These are phyloP conservation scores for Tokudaia tokunoshimensis DNA, from an alignment of 2,797 vertebrate genomes.

Conservation along the genomic window DNA sequence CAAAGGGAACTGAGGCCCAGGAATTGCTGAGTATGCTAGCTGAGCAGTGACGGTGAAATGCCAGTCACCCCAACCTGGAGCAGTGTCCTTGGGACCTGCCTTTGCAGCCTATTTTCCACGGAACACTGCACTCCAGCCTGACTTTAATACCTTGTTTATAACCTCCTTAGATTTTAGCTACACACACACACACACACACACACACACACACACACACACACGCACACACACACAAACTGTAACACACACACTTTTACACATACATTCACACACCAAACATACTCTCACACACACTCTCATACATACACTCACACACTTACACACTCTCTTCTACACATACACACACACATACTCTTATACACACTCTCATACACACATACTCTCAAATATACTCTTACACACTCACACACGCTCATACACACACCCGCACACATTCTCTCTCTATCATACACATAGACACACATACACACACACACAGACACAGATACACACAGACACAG, in stretches of 20 bases:
- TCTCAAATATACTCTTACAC: neutral
- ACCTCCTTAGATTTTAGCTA: neutral
- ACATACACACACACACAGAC: neutral
- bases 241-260: neutral
- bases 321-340: accelerated
- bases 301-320: neutral
- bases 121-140: neutral
- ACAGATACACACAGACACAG: neutral
- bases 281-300: accelerated
- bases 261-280: neutral
- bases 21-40: neutral
- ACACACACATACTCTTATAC: neutral
- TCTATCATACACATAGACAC: neutral
- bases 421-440: neutral
- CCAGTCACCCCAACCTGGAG: neutral
- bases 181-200: accelerated
- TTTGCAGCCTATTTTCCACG: neutral
- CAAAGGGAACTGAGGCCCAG: neutral
- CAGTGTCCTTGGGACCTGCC: too few relatives aligned
- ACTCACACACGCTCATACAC: neutral
- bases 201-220: accelerated
- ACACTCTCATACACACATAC: neutral
- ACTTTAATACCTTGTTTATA: neutral
- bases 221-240: too few relatives aligned
- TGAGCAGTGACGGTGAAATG: neutral